Percentiles rank a stretch among this genome's conserved stretches.
Evolutionary conservation across 2,797 vertebrate genomes (phyloP).

Genomic region (Onychomys leucogaster): DNA sequence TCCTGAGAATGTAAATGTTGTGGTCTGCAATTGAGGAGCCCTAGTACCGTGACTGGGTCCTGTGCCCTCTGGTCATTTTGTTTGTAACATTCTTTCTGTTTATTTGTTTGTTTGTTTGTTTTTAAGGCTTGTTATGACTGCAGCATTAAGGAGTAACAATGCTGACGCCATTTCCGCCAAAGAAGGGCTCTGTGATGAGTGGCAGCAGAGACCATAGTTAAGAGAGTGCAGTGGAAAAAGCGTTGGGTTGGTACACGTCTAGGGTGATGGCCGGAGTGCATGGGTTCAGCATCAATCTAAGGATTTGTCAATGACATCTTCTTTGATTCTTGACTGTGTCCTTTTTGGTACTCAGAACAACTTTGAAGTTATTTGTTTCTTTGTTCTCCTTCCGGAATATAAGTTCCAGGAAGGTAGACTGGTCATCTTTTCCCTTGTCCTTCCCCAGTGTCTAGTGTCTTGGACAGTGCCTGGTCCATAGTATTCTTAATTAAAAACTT

Average conservation of each 20-base stretch:
- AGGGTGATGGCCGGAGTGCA: background rate
- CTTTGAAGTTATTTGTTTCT: slow-evolving; percentile 43
- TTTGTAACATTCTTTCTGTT: slow-evolving; percentile 49
- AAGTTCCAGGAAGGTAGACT: background rate
- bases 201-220: slow-evolving; percentile 44
- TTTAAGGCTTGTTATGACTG: slow-evolving; percentile 86
- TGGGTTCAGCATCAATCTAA: slow-evolving; percentile 48
- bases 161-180: slow-evolving; percentile 63
- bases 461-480: slow-evolving; percentile 57
- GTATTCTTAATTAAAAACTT: slow-evolving; percentile 47
- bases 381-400: background rate
- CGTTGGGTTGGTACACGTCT: slow-evolving; percentile 15
- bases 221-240: slow-evolving; percentile 24
- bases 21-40: slow-evolving; percentile 50
- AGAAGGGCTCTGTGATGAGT: slow-evolving; percentile 64
- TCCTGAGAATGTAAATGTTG: slow-evolving; percentile 83
- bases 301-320: slow-evolving; percentile 24
- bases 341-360: background rate
- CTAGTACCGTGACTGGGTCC: background rate
- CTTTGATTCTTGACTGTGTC: background rate
- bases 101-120: slow-evolving; percentile 53
- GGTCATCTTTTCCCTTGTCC: background rate
- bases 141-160: slow-evolving; percentile 81
- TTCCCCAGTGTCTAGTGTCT: slow-evolving; percentile 9
- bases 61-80: background rate